A percentile compares a stretch with the other conserved stretches of the same genome.
These are phyloP conservation scores for Psittacus erithacus DNA, from an alignment of 2,113 vertebrate genomes.

Conservation along the genomic window DNA sequence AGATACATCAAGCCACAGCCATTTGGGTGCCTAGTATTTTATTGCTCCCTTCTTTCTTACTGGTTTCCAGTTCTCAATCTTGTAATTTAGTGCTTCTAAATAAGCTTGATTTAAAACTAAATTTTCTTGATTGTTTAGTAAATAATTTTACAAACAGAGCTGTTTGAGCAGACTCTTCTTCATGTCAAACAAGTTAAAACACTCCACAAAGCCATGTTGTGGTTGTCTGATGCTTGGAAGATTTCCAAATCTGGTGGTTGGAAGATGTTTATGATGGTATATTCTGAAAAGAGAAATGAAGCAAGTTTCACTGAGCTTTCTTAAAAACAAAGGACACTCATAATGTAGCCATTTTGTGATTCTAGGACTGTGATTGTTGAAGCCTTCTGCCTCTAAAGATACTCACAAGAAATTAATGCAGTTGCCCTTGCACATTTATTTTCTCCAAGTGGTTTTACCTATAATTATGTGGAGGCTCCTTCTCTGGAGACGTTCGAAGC, in stretches of 20 bases:
- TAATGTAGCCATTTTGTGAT: constrained; percentile 6
- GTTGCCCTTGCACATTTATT: background rate
- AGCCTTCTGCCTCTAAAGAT: background rate
- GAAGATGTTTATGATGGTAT: background rate
- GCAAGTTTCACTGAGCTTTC: background rate
- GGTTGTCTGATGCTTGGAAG: constrained; percentile 2
- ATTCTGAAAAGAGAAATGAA: constrained; percentile 43
- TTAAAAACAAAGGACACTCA: background rate
- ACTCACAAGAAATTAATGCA: constrained; percentile 30
- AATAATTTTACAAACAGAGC: background rate
- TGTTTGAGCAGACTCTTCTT: constrained; percentile 1
- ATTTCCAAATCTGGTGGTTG: constrained; percentile 22
- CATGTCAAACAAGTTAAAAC: constrained; percentile 36
- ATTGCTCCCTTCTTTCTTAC: constrained; percentile 1
- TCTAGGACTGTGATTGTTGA: background rate
- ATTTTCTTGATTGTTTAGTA: background rate
- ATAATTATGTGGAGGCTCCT: background rate
- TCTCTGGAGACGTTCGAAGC: background rate
- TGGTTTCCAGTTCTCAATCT: background rate
- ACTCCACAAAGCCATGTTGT: background rate
- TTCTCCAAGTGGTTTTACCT: background rate
- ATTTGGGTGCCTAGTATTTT: constrained; percentile 38
- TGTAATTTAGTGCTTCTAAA: background rate
- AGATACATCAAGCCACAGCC: constrained; percentile 57
- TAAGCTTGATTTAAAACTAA: background rate